phyloP scores from a whole-genome alignment of 1,140 invertebrate genomes.

The Asobara japonica region DNA sequence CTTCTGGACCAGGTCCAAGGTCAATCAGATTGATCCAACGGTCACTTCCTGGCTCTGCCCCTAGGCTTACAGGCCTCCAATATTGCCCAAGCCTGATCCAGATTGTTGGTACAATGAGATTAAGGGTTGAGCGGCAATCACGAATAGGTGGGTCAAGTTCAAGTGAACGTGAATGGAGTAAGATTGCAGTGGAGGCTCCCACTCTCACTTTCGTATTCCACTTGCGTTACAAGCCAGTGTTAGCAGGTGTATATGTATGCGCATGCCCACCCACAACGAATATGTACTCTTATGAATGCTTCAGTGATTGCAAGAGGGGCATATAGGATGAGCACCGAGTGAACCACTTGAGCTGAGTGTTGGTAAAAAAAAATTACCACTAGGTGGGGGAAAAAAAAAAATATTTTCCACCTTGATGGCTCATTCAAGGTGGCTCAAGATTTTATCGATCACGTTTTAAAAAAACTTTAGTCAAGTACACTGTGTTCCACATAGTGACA shows the following conservation, averaged over 20 bases:
- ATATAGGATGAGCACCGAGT: background rate
- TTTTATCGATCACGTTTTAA: background rate
- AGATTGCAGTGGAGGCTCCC: conserved; percentile 29
- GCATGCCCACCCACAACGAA: background rate
- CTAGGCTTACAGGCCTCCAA: too few species aligned
- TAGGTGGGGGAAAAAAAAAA: background rate
- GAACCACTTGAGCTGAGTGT: background rate
- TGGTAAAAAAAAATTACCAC: background rate
- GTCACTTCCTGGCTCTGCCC: too few species aligned
- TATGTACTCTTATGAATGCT: conserved; percentile 14
- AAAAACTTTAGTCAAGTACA: conserved; percentile 35
- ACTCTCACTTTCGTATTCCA: conserved; percentile 48
- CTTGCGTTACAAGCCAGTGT: background rate
- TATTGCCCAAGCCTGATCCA: background rate
- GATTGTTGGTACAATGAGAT: background rate
- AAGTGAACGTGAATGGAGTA: conserved; percentile 44
- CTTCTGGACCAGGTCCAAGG: too few species aligned
- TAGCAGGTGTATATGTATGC: background rate
- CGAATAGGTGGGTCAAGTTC: conserved; percentile 49
- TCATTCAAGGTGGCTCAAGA: background rate
- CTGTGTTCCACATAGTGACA: conserved; percentile 30
- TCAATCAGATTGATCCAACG: too few species aligned
- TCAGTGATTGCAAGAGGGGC: conserved; percentile 1
- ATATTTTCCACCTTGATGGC: background rate
- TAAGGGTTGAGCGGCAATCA: background rate